A percentile compares a stretch with the other conserved stretches of the same genome.
These are phyloP conservation scores for Theristus sp. DNA, from an alignment of 2,888 invertebrate genomes.

Conservation along the genomic window DNA sequence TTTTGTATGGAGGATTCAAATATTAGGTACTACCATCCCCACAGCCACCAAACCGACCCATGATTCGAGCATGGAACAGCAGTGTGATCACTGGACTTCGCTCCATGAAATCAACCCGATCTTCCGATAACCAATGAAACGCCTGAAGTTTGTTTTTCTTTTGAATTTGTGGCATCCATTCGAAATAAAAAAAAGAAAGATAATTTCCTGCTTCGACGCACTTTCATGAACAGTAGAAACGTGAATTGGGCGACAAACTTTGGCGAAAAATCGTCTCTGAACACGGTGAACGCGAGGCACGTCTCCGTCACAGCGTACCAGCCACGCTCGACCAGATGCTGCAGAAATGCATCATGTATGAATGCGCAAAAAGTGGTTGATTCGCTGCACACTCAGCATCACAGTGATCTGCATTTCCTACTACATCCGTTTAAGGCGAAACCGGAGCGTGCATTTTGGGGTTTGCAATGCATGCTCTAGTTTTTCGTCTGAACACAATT, in stretches of 20 bases:
- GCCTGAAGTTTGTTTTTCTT: conserved; percentile 44
- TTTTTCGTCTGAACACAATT: too few relatives aligned
- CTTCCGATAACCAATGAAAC: conserved; percentile 98
- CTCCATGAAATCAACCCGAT: conserved; percentile 98
- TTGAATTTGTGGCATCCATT: neutral
- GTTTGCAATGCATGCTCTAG: too few relatives aligned
- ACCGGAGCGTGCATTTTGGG: too few relatives aligned
- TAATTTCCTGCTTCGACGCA: too few relatives aligned
- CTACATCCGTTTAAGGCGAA: conserved; percentile 66
- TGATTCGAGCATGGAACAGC: conserved; percentile 76
- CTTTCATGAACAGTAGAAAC: conserved; percentile 60
- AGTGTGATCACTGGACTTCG: conserved; percentile 86
- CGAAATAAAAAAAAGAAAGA: too few relatives aligned
- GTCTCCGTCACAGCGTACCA: conserved; percentile 99
- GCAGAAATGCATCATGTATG: conserved; percentile 33
- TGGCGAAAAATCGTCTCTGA: conserved; percentile 72
- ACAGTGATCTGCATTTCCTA: conserved; percentile 87
- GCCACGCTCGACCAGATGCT: conserved; percentile 88
- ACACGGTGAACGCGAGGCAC: conserved; percentile 93
- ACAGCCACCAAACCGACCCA: conserved; percentile 39
- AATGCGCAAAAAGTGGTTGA: conserved; percentile 78
- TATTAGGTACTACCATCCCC: neutral
- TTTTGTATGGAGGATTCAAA: too few relatives aligned
- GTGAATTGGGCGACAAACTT: conserved; percentile 86
- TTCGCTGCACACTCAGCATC: conserved; percentile 69